Base-by-base conservation (phyloP, 2,888 invertebrate genomes). In the Chaitophorus viminalis region DNA sequence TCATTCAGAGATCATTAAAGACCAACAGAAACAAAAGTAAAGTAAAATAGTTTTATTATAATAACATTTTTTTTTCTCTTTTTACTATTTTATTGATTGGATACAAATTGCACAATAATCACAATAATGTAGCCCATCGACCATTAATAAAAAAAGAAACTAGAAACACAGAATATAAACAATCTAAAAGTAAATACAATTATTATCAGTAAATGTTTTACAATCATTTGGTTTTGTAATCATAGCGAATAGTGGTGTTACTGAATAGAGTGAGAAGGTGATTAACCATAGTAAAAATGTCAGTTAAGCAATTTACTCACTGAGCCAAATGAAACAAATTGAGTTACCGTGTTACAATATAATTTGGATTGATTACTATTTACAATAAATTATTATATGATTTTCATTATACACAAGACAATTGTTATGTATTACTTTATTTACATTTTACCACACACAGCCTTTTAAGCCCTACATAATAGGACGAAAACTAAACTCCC, bases 401-500 rank as follows among this genome's bases (percentile, higher is more conserved):
- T 76, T 46, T 75, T 83, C 4, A 60, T 75, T 65, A 75, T 74
- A 33, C 74, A 82, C 17, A 82, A 54, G 33, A 36, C 17, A 74
- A 54, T 54, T 36, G 25, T 68, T 78, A 70, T 87, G 72, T 25
- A 75, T 87, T 87, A 81, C 17, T 79, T 72, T 87, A 87, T 87
- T 87, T 87, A 87, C 87, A 87, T 39, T 36, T 74, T 87, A 87
- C 74, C 65, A 87, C 31, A 46, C 87, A 87, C 87, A 87, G 87
- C 87, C 87, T 87, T 86, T 87, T 87, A 72, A 79, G 46, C 54
- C 87, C 87, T 81, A 36, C 8, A 79, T 75, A 87, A 87, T 72
- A 75, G 81, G 81, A 46, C 46, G 18, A 81, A 75, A 87, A 87
- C 65, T 74, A 46, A 87, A 87, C 39, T 46, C 72, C 75, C 65